phyloP scores from a whole-genome alignment of 1,140 invertebrate genomes.

The Drosophila triauraria region DNA sequence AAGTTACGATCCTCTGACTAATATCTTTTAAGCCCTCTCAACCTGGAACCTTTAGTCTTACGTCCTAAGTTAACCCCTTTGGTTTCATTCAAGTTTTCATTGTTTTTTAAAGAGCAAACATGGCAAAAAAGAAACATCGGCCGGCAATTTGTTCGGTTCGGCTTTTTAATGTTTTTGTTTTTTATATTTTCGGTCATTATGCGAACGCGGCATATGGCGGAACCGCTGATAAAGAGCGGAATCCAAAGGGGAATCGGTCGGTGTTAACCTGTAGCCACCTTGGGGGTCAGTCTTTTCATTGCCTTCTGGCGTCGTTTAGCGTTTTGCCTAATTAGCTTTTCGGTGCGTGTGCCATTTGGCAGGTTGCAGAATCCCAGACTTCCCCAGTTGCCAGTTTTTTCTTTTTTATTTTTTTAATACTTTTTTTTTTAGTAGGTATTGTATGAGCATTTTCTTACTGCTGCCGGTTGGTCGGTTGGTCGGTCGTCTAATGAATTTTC shows the following conservation, averaged over 20 bases:
- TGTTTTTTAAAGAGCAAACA: slow-evolving; percentile 13
- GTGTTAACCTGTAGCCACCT: slow-evolving; percentile 54
- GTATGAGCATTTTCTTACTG: slow-evolving; percentile 15
- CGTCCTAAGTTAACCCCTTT: neutral
- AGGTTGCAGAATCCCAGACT: slow-evolving; percentile 34
- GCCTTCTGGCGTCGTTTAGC: slow-evolving; percentile 62
- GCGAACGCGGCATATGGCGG: slow-evolving; percentile 11
- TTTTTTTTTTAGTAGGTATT: neutral
- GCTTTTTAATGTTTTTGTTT: slow-evolving; percentile 17
- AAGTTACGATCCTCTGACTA: no score
- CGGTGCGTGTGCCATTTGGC: slow-evolving; percentile 66
- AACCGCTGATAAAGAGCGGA: slow-evolving; percentile 17
- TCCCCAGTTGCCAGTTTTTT: neutral
- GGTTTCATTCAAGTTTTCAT: neutral
- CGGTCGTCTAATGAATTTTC: slow-evolving; percentile 73
- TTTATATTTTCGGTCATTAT: slow-evolving; percentile 29
- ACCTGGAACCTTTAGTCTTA: neutral
- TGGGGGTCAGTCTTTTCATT: slow-evolving; percentile 59
- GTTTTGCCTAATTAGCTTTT: slow-evolving; percentile 81
- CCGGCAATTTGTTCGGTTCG: slow-evolving; percentile 35
- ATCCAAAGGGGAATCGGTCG: slow-evolving; percentile 33
- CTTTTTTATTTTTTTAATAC: slow-evolving; percentile 8
- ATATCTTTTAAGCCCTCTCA: neutral
- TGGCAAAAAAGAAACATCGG: slow-evolving; percentile 1
- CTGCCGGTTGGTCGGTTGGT: slow-evolving; percentile 15